Evolutionary conservation across 2,888 invertebrate species (phyloP), one percentile per base, ranked within the genome.

Genomic region (Taenaris catops): DNA sequence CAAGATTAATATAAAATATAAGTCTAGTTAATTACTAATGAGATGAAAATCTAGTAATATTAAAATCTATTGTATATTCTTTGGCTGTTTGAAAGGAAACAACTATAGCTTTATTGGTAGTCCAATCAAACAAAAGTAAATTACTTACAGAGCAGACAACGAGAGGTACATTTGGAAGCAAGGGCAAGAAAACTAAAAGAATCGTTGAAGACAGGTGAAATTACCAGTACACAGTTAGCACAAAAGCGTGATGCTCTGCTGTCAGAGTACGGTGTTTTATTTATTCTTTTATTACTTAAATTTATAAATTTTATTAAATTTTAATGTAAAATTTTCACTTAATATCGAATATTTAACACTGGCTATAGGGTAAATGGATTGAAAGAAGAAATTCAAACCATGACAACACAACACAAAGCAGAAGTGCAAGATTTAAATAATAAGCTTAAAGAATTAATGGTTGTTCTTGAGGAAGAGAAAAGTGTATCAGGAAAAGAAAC

Each of bases 131-230:
- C n/a, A n/a, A n/a, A n/a, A n/a, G n/a, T n/a, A n/a, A 7, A 16
- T 1, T n/a, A n/a, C n/a, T 50, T 38, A 14, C 40, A 86, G 86
- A 81, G 73, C 48, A 81, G 83, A 17, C 84, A 80, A 61, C 68
- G 55, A 46, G 86, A 86, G 62, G 64, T 71, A 2, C 79, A 76
- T 23, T 44, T 84, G 32, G 86, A 86, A 63, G 73, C 80, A 18
- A 69, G 78, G 8, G 84, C 84, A 14, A 64, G 84, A 37, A 86
- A 84, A 53, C 53, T 83, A 41, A 81, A 72, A 50, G 86, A 86
- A 50, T 70, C 74, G 9, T 48, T 84, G 26, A 84, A 80, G 52
- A 80, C 79, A 27, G 81, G 81, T 4, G 84, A 86, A 66, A 55
- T 83, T 27, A 49, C 76, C 1, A 79, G 62, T 38, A 63, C 48